Evolutionary conservation across 2,113 vertebrate species (phyloP).

Genomic region (Plecturocebus donacophilus): DNA sequence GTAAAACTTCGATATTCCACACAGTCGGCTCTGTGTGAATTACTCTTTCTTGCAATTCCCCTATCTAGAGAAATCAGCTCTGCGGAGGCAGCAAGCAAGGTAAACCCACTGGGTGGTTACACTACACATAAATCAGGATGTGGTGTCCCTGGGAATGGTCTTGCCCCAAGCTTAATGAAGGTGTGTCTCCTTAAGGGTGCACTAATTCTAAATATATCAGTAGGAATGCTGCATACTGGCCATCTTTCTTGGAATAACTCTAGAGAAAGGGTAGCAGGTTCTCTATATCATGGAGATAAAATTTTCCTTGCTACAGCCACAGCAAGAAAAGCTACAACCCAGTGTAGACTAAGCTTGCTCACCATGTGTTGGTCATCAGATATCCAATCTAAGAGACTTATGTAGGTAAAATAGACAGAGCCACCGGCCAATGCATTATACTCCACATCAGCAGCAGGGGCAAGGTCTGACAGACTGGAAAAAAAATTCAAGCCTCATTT

Average conservation of each 20-base stretch:
- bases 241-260: background rate
- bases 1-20: no score
- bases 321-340: background rate
- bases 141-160: background rate
- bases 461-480: background rate
- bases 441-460: background rate
- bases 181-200: background rate
- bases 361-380: background rate
- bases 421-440: background rate
- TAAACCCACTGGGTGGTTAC: no score
- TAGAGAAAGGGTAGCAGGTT: background rate
- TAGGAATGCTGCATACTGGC: no score
- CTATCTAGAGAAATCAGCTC: no score
- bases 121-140: background rate
- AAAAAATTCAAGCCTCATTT: background rate
- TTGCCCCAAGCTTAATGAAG: background rate
- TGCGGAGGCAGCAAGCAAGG: no score
- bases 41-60: no score
- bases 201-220: background rate
- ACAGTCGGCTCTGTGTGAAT: no score
- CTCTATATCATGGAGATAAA: background rate
- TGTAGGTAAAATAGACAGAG: background rate
- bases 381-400: fast-evolving
- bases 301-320: background rate
- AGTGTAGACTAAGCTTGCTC: background rate